A percentile compares a stretch with the other conserved stretches of the same genome.
Conservation (phyloP, 2,888 invertebrate species). For the Drosophila mimica region DNA sequence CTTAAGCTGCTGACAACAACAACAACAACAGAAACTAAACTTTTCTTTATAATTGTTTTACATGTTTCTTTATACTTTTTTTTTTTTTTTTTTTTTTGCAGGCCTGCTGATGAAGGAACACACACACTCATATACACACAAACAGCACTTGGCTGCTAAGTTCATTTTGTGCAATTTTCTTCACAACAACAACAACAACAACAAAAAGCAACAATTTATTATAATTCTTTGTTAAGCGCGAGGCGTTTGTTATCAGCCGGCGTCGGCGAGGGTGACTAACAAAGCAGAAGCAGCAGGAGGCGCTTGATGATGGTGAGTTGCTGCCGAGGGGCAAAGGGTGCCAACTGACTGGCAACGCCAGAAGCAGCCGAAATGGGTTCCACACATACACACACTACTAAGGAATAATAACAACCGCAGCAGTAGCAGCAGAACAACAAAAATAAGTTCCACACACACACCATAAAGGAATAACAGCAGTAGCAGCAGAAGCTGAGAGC, state of each 20-base stretch:
- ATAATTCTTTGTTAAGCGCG: conserved; percentile 66
- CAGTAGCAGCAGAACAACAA: conserved; percentile 1
- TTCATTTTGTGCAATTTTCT: conserved; percentile 80
- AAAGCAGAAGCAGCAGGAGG: conserved; percentile 2
- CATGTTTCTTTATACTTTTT: conserved; percentile 35
- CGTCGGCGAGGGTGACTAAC: conserved; percentile 36
- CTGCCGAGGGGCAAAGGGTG: conserved; percentile 4
- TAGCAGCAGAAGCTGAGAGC: neutral
- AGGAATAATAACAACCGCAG: conserved; percentile 10
- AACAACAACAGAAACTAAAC: conserved; percentile 25
- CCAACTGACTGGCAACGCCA: conserved; percentile 9
- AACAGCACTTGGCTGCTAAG: conserved; percentile 38
- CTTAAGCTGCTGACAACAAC: conserved; percentile 60
- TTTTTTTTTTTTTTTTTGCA: conserved; percentile 54
- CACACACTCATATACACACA: conserved; percentile 17
- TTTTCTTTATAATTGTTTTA: conserved; percentile 24
- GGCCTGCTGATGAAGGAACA: conserved; percentile 80
- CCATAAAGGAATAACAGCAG: conserved; percentile 10
- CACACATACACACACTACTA: conserved; percentile 16
- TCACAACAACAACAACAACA: conserved; percentile 24
- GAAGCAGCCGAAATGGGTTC: conserved; percentile 26
- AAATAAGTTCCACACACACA: conserved; percentile 32
- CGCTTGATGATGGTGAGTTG: neutral
- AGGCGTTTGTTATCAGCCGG: conserved; percentile 55
- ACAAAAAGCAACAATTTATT: conserved; percentile 26